Evolutionary conservation across 2,113 vertebrate species (phyloP).

Genomic region (Lepus americanus): DNA sequence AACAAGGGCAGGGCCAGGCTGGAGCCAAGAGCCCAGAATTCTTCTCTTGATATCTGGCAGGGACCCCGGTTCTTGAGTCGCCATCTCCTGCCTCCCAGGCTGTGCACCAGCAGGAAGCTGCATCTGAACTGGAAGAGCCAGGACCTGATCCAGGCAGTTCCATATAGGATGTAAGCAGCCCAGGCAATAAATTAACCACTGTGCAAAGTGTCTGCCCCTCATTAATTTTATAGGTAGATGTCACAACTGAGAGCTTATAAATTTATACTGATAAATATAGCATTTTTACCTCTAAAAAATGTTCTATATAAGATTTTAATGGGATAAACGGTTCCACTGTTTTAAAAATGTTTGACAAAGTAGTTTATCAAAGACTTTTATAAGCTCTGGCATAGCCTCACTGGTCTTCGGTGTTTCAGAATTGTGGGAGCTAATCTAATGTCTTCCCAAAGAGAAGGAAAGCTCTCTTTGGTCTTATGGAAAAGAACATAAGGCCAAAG

Average conservation of each 20-base stretch:
- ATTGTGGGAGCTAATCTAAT: background rate
- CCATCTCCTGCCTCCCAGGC: too few relatives aligned
- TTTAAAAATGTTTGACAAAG: conserved; percentile 28
- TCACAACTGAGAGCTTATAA: conserved; percentile 5
- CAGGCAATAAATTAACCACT: too few relatives aligned
- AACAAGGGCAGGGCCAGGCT: too few relatives aligned
- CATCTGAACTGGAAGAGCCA: too few relatives aligned
- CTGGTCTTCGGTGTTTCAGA: background rate
- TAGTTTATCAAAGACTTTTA: background rate
- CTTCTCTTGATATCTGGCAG: too few relatives aligned
- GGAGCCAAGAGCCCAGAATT: too few relatives aligned
- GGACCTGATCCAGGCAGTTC: too few relatives aligned
- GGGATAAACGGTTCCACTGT: background rate
- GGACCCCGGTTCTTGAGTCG: too few relatives aligned
- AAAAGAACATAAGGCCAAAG: background rate
- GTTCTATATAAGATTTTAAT: background rate
- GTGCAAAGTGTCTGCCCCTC: too few relatives aligned
- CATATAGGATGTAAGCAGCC: too few relatives aligned
- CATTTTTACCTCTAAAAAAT: background rate
- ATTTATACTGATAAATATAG: conserved; percentile 23
- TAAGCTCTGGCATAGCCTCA: background rate
- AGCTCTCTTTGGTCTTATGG: background rate
- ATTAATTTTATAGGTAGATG: conserved; percentile 19
- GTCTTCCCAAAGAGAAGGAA: background rate
- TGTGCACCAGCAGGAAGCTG: too few relatives aligned